A percentile compares a stretch with the other conserved stretches of the same genome.
Conservation (phyloP, 2,113 vertebrate genomes). For the Illadopsis cleaveri region DNA sequence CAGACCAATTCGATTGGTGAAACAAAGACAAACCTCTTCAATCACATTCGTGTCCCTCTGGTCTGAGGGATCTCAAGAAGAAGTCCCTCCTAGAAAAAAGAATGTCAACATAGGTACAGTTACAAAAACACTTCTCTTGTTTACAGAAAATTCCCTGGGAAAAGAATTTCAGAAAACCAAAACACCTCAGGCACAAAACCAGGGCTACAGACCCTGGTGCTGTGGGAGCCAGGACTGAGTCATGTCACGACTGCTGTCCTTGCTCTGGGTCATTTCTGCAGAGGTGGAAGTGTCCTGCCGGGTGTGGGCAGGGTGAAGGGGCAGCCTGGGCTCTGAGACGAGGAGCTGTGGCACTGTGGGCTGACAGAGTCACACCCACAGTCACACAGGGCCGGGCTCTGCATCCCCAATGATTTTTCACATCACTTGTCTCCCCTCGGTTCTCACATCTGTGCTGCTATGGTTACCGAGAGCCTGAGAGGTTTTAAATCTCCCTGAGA, state of each 20-base stretch:
- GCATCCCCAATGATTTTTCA: background rate
- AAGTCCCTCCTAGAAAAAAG: too few relatives aligned
- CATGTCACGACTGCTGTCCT: rapidly evolving
- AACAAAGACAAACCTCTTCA: too few relatives aligned
- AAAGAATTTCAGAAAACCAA: too few relatives aligned
- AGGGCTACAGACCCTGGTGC: background rate
- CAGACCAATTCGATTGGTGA: too few relatives aligned
- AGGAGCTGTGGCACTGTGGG: background rate
- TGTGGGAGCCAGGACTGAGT: background rate
- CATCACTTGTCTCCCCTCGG: slow-evolving; percentile 33
- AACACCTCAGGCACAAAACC: too few relatives aligned
- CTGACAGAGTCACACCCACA: background rate
- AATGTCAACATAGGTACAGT: too few relatives aligned
- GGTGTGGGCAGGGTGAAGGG: background rate
- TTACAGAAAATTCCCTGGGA: too few relatives aligned
- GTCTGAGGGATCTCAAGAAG: too few relatives aligned
- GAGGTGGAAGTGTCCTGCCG: rapidly evolving
- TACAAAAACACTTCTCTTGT: too few relatives aligned
- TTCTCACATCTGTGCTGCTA: slow-evolving; percentile 58
- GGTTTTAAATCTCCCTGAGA: slow-evolving; percentile 55
- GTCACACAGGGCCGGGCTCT: background rate
- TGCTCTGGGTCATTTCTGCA: background rate
- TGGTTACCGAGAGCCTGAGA: slow-evolving; percentile 57
- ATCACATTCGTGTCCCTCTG: too few relatives aligned
- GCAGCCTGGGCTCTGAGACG: background rate